These are phyloP conservation scores for Mythimna pallens DNA, from an alignment of 2,888 invertebrate species.

Conservation along the genomic window DNA sequence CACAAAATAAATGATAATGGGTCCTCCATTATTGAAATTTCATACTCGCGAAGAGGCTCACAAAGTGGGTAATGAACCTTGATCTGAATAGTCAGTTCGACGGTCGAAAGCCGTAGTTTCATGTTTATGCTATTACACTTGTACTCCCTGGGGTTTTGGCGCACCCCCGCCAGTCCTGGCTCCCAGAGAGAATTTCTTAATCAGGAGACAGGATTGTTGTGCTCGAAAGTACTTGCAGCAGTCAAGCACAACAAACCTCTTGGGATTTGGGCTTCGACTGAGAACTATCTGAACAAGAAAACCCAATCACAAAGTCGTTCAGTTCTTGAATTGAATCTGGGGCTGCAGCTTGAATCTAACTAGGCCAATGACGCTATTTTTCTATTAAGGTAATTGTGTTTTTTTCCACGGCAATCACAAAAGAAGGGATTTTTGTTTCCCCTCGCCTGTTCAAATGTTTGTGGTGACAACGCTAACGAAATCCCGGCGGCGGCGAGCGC, in stretches of 20 bases:
- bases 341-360: neutral
- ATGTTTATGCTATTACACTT: conserved; percentile 37
- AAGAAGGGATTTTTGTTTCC: conserved; percentile 57
- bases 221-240: conserved; percentile 19
- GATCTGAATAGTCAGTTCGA: conserved; percentile 52
- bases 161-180: neutral
- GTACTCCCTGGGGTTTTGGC: conserved; percentile 22
- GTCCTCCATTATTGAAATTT: conserved; percentile 63
- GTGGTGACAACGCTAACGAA: conserved; percentile 66
- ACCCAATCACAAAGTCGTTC: conserved; percentile 2
- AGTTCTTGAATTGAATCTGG: conserved; percentile 4
- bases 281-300: conserved; percentile 15
- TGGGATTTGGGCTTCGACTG: neutral
- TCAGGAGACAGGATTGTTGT: neutral
- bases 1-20: conserved; percentile 63
- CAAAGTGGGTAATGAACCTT: conserved; percentile 60
- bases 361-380: conserved; percentile 15
- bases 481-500: conserved; percentile 64
- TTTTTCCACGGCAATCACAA: conserved; percentile 53
- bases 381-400: conserved; percentile 52
- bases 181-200: conserved; percentile 5
- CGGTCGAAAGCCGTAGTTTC: conserved; percentile 28
- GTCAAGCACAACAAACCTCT: conserved; percentile 17
- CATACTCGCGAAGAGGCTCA: conserved; percentile 52
- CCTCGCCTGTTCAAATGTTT: conserved; percentile 69